Conservation (phyloP, 2,797 vertebrate species). For the Hafferia zeledoni region DNA sequence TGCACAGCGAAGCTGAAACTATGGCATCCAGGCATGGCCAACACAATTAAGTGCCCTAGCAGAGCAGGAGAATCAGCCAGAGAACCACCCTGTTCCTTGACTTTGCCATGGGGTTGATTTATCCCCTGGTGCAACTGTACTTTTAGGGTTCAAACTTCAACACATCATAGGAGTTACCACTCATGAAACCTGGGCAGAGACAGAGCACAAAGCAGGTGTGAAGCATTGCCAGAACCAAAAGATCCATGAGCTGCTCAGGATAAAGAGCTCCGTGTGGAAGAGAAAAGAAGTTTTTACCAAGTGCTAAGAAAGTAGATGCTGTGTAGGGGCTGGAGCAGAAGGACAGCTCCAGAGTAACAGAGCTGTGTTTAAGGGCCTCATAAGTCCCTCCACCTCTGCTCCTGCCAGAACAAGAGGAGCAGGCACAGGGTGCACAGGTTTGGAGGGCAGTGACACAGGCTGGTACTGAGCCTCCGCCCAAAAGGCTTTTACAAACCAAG, state of each 20-base stretch:
- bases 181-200: neutral
- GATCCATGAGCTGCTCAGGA: neutral
- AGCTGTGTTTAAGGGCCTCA: neutral
- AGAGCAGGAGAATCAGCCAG: neutral
- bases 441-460: neutral
- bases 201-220: neutral
- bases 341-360: neutral
- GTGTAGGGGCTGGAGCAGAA: neutral
- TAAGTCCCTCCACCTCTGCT: neutral
- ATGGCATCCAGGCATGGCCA: neutral
- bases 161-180: neutral
- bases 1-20: neutral
- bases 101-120: neutral
- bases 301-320: neutral
- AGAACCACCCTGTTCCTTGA: neutral
- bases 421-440: neutral
- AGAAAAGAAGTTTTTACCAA: neutral
- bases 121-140: neutral
- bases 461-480: neutral
- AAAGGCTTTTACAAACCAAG: neutral
- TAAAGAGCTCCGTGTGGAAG: neutral
- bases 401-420: neutral
- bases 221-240: neutral
- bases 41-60: neutral
- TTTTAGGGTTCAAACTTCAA: neutral